These are phyloP conservation scores for Coelopa pilipes DNA, from an alignment of 2,888 invertebrate genomes.

Conservation along the genomic window DNA sequence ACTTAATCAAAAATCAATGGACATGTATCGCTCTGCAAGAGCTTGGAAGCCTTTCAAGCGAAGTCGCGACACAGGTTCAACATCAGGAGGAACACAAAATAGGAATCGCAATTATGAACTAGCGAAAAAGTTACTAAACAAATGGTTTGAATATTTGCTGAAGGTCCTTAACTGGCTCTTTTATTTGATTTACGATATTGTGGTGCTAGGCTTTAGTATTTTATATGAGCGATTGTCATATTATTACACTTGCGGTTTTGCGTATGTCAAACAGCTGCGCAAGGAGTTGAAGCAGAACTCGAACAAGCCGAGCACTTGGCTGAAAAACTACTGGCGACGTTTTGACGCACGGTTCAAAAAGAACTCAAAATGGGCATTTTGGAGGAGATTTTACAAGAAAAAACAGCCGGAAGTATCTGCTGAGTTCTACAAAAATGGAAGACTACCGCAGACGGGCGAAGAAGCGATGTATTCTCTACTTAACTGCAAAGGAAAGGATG, in stretches of 20 bases:
- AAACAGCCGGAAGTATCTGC: slow-evolving; percentile 62
- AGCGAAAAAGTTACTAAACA: slow-evolving; percentile 67
- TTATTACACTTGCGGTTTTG: slow-evolving; percentile 53
- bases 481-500: slow-evolving; percentile 95
- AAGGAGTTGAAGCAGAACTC: slow-evolving; percentile 64
- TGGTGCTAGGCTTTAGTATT: slow-evolving; percentile 75
- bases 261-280: slow-evolving; percentile 57
- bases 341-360: slow-evolving; percentile 64
- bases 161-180: slow-evolving; percentile 81
- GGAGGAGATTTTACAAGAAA: slow-evolving; percentile 66
- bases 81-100: slow-evolving; percentile 9
- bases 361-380: slow-evolving; percentile 64
- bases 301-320: slow-evolving; percentile 63
- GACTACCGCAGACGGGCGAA: slow-evolving; percentile 87
- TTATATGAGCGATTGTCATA: slow-evolving; percentile 59
- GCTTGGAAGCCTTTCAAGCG: slow-evolving; percentile 22
- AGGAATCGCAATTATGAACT: slow-evolving; percentile 69
- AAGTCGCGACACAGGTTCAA: slow-evolving; percentile 17
- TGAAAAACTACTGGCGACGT: slow-evolving; percentile 60
- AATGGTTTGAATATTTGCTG: slow-evolving; percentile 71
- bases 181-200: slow-evolving; percentile 82
- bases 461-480: slow-evolving; percentile 94
- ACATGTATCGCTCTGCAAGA: not conserved
- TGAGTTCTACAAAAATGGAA: slow-evolving; percentile 63
- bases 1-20: not conserved